phyloP scores from a whole-genome alignment of 2,797 vertebrate species.

The Tinamus major region DNA sequence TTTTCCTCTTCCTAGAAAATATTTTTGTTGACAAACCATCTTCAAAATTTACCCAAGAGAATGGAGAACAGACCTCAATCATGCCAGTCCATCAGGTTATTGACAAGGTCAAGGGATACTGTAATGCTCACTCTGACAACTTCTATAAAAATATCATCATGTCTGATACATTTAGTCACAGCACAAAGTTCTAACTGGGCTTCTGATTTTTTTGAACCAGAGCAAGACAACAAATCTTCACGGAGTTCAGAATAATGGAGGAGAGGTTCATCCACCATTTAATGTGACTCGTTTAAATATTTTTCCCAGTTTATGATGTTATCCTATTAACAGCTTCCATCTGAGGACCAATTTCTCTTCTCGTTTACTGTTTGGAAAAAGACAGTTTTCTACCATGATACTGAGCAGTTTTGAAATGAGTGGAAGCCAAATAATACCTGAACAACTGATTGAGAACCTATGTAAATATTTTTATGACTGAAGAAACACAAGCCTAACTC shows the following conservation, averaged over 20 bases:
- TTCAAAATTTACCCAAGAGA: conserved; percentile 85
- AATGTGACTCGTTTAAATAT: background rate
- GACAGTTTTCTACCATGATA: background rate
- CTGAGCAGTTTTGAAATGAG: conserved; percentile 17
- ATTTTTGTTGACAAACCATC: conserved; percentile 82
- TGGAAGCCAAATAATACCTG: background rate
- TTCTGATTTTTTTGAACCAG: conserved; percentile 8
- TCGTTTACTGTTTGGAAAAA: background rate
- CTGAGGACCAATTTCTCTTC: conserved; percentile 1
- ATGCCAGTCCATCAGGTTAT: conserved; percentile 94
- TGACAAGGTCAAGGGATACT: conserved; percentile 95
- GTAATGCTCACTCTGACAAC: conserved; percentile 90
- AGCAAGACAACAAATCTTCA: background rate
- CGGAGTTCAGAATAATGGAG: conserved; percentile 8
- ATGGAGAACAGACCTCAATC: conserved; percentile 89
- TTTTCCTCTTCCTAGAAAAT: conserved; percentile 84
- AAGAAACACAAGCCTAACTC: conserved; percentile 8
- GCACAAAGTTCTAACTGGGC: conserved; percentile 89
- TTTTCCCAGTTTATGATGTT: background rate
- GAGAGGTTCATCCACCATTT: background rate
- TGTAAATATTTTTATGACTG: conserved; percentile 32
- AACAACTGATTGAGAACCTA: conserved; percentile 13
- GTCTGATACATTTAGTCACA: conserved; percentile 92
- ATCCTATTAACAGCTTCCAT: conserved; percentile 10
- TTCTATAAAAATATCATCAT: conserved; percentile 98